Base-by-base conservation (phyloP, 2,888 invertebrate genomes). In the Trichopria drosophilae region DNA sequence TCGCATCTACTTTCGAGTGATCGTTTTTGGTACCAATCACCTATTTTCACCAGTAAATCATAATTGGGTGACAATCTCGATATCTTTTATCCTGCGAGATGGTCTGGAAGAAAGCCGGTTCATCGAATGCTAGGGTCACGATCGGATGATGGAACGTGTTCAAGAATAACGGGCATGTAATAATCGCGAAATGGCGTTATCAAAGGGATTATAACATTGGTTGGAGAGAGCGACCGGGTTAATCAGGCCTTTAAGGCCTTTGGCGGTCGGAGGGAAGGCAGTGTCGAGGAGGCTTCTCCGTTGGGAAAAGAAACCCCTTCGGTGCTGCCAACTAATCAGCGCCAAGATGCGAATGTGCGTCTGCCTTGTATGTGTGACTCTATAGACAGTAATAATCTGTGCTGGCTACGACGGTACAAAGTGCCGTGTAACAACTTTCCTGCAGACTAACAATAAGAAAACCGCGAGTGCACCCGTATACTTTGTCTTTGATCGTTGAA, bases 311-410 rank as follows among this genome's bases (percentile, higher is more conserved):
- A 71, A 73, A 65, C 68, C 73, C 59, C 60, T 50, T 44, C 59
- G 61, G 55, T 68, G 70, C 68, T 58, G 57, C 58, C 66, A 61
- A 68, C 69, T 71, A 72, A 73, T 72, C 72, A 72, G 63, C 69
- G 62, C 66, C 65, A 61, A 66, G 65, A 64, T 59, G 61, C 40
- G 45, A 41, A 41, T 49, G 28, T 35, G 53, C 46, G 51, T 47
- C 40, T 16, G 16, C 45, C 26, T 43, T n/a, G n/a, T 47, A 26
- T 45, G 20, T 26, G 40, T 13, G 48, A 28, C 13, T 28, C 34
- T 29, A 34, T 43, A 39, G 20, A 29, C 37, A 19, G 24, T 39
- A 40, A 50, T 58, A 58, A 53, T 56, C 42, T 28, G 18, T 37
- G 26, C 40, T 15, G 18, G 41, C 44, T 36, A 26, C 28, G 29